phyloP scores from a whole-genome alignment of 2,113 vertebrate species.

The Oncorhynchus tshawytscha region DNA sequence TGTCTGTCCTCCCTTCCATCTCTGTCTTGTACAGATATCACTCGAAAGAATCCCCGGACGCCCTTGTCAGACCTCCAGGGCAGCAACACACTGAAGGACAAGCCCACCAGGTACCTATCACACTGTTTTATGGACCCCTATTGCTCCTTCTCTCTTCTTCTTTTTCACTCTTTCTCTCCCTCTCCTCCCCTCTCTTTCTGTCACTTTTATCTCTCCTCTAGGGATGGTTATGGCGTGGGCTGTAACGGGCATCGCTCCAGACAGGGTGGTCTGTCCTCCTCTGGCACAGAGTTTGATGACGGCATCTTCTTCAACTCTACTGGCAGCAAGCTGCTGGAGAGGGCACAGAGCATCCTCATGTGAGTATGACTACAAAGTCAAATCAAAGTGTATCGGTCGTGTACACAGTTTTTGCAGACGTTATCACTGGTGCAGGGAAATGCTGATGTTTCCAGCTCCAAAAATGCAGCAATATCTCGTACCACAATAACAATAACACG shows the following conservation, averaged over 20 bases:
- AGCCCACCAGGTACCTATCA: conserved; percentile 76
- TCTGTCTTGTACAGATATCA: conserved; percentile 75
- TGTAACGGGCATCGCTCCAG: conserved; percentile 82
- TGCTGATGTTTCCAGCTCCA: no score
- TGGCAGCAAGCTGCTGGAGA: conserved; percentile 93
- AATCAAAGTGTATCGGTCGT: no score
- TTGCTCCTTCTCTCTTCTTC: neutral
- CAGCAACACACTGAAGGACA: conserved; percentile 86
- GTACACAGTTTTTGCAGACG: no score
- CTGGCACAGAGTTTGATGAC: conserved; percentile 79
- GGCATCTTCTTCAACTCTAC: conserved; percentile 87
- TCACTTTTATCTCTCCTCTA: conserved; percentile 20
- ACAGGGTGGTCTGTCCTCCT: conserved; percentile 71
- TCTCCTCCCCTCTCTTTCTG: no score
- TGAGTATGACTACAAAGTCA: conserved; percentile 63
- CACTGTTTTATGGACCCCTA: conserved; percentile 26
- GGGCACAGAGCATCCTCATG: conserved; percentile 95
- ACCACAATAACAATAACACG: no score
- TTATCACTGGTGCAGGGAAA: no score
- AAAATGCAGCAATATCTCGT: no score
- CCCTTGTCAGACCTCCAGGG: conserved; percentile 92
- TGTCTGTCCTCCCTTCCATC: neutral
- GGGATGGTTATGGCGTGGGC: conserved; percentile 64
- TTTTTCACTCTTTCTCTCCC: no score
- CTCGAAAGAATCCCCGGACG: conserved; percentile 82